These are phyloP conservation scores for Phaetusa simplex DNA, from an alignment of 2,113 vertebrate species.

Conservation along the genomic window DNA sequence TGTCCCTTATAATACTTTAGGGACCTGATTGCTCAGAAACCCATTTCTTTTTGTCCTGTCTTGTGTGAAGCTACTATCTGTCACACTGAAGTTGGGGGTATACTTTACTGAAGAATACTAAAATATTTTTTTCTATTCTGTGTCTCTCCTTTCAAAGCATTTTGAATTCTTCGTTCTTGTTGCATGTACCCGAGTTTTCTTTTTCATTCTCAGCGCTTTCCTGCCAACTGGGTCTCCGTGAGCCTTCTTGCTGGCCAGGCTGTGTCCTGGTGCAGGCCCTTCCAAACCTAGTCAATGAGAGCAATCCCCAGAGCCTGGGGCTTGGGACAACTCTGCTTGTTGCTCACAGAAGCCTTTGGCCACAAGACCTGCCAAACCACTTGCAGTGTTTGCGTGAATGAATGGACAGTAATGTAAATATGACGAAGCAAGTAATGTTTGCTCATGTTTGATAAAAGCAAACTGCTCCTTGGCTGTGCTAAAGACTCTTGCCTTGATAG, in stretches of 20 bases:
- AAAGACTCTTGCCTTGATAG: neutral
- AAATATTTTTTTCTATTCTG: neutral
- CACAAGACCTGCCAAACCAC: neutral
- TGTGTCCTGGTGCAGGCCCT: neutral
- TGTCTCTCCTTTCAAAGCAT: neutral
- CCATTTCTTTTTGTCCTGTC: neutral
- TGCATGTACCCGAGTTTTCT: neutral
- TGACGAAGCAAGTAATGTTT: neutral
- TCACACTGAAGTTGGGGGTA: neutral
- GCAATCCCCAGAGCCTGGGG: neutral
- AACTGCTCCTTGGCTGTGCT: neutral
- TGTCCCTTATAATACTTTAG: neutral
- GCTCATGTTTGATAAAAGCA: neutral
- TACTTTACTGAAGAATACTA: neutral
- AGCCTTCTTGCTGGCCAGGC: neutral
- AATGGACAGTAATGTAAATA: neutral
- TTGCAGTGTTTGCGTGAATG: neutral
- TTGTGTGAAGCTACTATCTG: neutral
- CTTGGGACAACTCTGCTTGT: neutral
- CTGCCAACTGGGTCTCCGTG: neutral
- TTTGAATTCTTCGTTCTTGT: neutral
- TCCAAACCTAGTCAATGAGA: neutral
- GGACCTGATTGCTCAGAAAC: neutral
- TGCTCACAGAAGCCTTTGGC: neutral
- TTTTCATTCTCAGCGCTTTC: neutral